Conservation (phyloP, 2,113 vertebrate genomes). For the Anguilla rostrata region DNA sequence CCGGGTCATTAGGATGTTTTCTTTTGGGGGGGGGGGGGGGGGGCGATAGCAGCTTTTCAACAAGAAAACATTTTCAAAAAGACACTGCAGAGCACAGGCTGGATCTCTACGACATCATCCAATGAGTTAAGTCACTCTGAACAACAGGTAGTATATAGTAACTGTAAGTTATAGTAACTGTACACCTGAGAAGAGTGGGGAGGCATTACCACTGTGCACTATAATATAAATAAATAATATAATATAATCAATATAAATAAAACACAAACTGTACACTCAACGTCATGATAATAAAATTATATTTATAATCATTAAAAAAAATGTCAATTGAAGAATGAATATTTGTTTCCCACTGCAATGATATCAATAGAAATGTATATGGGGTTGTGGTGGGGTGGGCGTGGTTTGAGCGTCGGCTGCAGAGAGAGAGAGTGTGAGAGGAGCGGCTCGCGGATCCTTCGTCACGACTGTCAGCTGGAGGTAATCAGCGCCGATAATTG, state of each 20-base stretch:
- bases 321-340: neutral
- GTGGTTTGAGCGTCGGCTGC: too few relatives aligned
- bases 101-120: neutral
- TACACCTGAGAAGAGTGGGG: neutral
- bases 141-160: neutral
- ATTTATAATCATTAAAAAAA: too few relatives aligned
- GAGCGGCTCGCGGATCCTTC: too few relatives aligned
- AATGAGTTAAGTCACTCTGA: neutral
- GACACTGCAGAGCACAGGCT: neutral
- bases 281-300: neutral
- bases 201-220: neutral
- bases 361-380: neutral
- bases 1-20: too few relatives aligned
- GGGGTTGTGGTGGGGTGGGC: too few relatives aligned
- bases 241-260: neutral
- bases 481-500: too few relatives aligned
- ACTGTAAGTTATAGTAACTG: neutral
- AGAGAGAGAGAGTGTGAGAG: too few relatives aligned
- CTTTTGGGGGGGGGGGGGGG: too few relatives aligned
- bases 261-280: neutral
- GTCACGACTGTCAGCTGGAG: too few relatives aligned
- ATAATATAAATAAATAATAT: neutral
- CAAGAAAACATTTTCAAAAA: too few relatives aligned
- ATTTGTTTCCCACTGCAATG: neutral
- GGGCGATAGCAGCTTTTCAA: neutral